A percentile compares a stretch with the other conserved stretches of the same genome.
phyloP scores from a whole-genome alignment of 2,888 invertebrate genomes.

The Pollenia amentaria region DNA sequence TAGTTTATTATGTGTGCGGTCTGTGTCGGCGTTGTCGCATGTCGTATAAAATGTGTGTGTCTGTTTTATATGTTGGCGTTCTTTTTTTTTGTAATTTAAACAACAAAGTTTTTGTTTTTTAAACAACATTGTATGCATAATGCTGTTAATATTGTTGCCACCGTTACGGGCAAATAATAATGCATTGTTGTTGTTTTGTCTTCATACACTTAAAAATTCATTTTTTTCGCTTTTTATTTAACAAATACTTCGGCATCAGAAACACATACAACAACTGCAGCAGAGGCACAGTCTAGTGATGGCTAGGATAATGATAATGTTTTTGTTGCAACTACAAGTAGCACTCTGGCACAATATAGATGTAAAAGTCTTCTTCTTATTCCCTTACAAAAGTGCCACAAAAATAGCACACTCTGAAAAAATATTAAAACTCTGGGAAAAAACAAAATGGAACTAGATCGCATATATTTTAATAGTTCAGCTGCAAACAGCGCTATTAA shows the following conservation, averaged over 20 bases:
- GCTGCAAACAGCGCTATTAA: constrained; percentile 41
- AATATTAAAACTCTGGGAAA: constrained; percentile 14
- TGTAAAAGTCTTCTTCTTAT: constrained; percentile 16
- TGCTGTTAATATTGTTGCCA: constrained; percentile 65
- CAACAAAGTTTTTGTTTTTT: constrained; percentile 47
- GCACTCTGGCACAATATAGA: neutral
- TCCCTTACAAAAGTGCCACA: constrained; percentile 32
- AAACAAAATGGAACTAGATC: neutral
- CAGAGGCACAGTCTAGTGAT: constrained; percentile 2
- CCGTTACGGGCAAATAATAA: constrained; percentile 62
- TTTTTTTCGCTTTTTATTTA: constrained; percentile 30
- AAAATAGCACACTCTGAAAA: constrained; percentile 51
- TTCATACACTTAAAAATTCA: constrained; percentile 4
- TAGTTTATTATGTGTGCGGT: neutral
- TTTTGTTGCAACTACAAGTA: constrained; percentile 39
- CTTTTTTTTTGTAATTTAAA: constrained; percentile 29
- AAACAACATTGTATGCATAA: constrained; percentile 57
- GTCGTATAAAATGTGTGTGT: constrained; percentile 19
- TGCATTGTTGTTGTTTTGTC: constrained; percentile 42
- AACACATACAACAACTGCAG: constrained; percentile 47
- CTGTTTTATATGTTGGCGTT: neutral
- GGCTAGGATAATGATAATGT: constrained; percentile 40
- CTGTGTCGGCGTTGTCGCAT: constrained; percentile 21
- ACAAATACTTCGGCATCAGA: constrained; percentile 34
- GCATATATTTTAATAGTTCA: constrained; percentile 53